Evolutionary conservation across 2,888 invertebrate genomes (phyloP).

Genomic region (Tinea semifulvella): DNA sequence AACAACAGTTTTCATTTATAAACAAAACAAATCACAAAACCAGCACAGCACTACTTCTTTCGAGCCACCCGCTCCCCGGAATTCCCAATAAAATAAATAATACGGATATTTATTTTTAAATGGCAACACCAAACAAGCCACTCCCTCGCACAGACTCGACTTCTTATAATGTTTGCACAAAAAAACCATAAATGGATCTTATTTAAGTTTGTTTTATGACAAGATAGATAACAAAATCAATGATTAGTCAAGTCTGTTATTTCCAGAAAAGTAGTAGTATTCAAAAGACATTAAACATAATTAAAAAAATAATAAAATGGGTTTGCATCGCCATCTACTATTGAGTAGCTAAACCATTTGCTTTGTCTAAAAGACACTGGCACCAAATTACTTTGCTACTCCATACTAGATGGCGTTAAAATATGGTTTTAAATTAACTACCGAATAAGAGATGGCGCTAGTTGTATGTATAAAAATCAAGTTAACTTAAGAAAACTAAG

Average conservation of each 20-base stretch:
- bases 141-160: too few species aligned
- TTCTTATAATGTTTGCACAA: too few species aligned
- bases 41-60: neutral
- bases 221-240: too few species aligned
- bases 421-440: neutral
- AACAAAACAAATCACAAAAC: conserved; percentile 41
- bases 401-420: neutral
- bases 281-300: too few species aligned
- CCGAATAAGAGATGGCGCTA: neutral
- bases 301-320: too few species aligned
- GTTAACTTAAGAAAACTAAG: too few species aligned
- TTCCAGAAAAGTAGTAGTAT: too few species aligned
- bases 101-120: neutral
- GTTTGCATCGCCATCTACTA: conserved; percentile 25
- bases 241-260: too few species aligned
- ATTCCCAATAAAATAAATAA: conserved; percentile 6
- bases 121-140: neutral
- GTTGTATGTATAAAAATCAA: too few species aligned
- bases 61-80: neutral
- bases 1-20: conserved; percentile 31
- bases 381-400: neutral
- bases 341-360: conserved; percentile 17
- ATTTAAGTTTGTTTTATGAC: too few species aligned
- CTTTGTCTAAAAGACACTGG: neutral
- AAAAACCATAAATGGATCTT: too few species aligned